phyloP scores from a whole-genome alignment of 2,113 vertebrate species.

The Archilochus colubris region DNA sequence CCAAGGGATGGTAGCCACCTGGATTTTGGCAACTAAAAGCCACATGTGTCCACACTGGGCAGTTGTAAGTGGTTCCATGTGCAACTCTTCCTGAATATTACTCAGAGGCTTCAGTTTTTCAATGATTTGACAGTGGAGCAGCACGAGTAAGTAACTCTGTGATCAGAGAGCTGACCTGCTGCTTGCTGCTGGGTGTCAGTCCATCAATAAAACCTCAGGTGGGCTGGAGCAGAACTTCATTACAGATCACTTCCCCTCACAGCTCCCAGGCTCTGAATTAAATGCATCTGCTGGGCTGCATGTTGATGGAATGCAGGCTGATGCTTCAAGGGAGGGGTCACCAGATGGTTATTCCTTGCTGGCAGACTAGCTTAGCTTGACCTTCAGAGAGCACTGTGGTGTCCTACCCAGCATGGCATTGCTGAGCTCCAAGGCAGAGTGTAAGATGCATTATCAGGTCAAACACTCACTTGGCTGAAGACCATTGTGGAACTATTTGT shows the following conservation, averaged over 20 bases:
- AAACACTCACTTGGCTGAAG: constrained; percentile 52
- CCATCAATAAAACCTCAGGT: not conserved
- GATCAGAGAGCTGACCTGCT: not conserved
- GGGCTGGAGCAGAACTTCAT: accelerated
- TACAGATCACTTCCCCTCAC: not conserved
- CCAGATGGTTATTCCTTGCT: constrained; percentile 45
- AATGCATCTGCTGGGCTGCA: not conserved
- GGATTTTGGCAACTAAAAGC: not conserved
- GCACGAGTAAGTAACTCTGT: not conserved
- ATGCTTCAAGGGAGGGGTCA: constrained; percentile 8
- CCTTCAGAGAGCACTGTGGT: constrained; percentile 34
- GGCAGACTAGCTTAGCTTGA: not conserved
- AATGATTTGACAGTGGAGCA: not conserved
- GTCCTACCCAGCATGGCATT: not conserved
- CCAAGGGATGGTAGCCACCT: not conserved
- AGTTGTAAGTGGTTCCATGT: not conserved
- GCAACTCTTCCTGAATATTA: not conserved
- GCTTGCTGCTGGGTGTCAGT: not conserved
- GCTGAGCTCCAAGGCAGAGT: constrained; percentile 40
- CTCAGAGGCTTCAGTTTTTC: not conserved
- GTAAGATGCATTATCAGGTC: constrained; percentile 59
- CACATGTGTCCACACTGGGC: accelerated
- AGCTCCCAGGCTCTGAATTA: not conserved
- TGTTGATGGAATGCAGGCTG: not conserved
- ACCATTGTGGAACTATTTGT: constrained; percentile 19